These are phyloP conservation scores for Cephus sareptanus DNA, from an alignment of 2,888 invertebrate genomes.

Conservation along the genomic window DNA sequence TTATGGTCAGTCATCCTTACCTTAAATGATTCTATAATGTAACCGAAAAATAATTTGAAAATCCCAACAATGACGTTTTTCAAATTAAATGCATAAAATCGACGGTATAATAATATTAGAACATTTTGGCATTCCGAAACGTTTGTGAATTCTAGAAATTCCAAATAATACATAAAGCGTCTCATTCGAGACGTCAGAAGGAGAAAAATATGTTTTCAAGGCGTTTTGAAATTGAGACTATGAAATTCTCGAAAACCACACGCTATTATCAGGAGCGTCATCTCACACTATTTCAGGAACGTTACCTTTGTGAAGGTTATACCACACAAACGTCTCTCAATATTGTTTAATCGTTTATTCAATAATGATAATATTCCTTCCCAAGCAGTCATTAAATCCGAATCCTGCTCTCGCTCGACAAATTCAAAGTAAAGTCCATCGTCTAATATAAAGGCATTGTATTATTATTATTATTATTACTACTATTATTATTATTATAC, in stretches of 20 bases:
- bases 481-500: neutral
- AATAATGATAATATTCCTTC: slow-evolving; percentile 24
- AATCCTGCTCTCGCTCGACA: slow-evolving; percentile 8
- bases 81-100: too few species aligned
- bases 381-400: slow-evolving; percentile 23
- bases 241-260: neutral
- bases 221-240: neutral
- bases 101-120: too few species aligned
- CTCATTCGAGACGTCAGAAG: neutral
- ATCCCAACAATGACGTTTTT: too few species aligned
- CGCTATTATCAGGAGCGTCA: too few species aligned
- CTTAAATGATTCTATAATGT: too few species aligned
- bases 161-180: neutral
- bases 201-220: neutral
- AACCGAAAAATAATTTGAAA: too few species aligned
- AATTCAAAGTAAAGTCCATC: slow-evolving; percentile 7
- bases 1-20: too few species aligned
- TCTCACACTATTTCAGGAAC: neutral
- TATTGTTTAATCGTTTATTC: slow-evolving; percentile 22
- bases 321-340: neutral
- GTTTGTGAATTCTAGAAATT: neutral
- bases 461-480: neutral
- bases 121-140: too few species aligned
- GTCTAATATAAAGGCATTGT: neutral
- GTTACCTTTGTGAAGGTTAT: neutral